Base-by-base conservation (phyloP, 2,797 vertebrate species). In the Paedocypris micromegethes region DNA sequence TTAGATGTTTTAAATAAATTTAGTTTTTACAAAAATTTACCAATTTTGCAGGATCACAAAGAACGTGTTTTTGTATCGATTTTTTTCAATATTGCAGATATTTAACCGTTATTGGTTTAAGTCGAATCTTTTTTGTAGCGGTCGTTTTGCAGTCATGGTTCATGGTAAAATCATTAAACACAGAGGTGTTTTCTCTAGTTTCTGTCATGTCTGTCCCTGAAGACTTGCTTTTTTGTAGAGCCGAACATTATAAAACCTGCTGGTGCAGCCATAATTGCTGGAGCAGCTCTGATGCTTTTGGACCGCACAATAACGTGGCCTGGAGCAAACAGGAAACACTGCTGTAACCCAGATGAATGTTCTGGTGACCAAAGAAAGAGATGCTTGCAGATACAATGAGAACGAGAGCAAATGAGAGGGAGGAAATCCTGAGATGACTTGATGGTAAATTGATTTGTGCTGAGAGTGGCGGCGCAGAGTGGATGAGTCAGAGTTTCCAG, bases 401-500 rank as follows among this genome's bases (percentile, higher is more conserved):
- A 63, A 49, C 65, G 38, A 6, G 57, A 68, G 78, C 77, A 66
- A 78, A 83, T 9, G 49, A 57, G 37, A 66, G 81, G 83, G 83
- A 88, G 84, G 84, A 87, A 88, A 79, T 84, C 73, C 82, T 84
- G 84, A 77, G 82, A 83, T 89, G 89, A 89, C 85, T 90, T 88
- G 88, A 68, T 81, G 86, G 83, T 86, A 83, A 86, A 86, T 82
- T 86, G 83, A 88, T 89, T 90, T 88, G 87, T 81, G 84, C 85
- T 90, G 79, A 82, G 79, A 86, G 82, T 83, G 83, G 84, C 81
- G 84, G 83, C 78, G 68, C 80, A 83, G 84, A 74, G 75, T 81
- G 82, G 77, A 80, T 89, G 88, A 90, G 84, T 90, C 88, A 90
- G 76, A 87, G 77, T 90, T 90, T 90, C 88, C 88, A 90, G 74